Percentiles rank a stretch among this genome's conserved stretches.
Conservation (phyloP, 2,888 invertebrate species). For the Cheilosia impressa region DNA sequence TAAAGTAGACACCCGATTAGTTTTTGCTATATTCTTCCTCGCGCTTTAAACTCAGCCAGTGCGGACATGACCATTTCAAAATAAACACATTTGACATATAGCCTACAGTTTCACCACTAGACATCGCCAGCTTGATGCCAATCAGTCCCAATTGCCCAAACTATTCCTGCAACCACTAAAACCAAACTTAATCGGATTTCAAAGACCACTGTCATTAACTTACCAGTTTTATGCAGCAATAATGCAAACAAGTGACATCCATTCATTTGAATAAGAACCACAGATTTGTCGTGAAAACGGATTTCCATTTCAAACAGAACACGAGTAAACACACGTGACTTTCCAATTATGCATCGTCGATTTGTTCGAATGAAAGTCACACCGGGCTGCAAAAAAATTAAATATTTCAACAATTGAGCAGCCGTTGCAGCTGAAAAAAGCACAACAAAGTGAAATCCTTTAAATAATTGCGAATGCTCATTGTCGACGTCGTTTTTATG, state of each 20-base stretch:
- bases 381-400: conserved; percentile 32
- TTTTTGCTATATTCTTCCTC: no score
- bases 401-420: conserved; percentile 53
- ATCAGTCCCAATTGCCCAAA: no score
- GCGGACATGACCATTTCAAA: no score
- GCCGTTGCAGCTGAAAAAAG: conserved; percentile 1
- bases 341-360: conserved; percentile 39
- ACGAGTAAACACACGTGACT: conserved; percentile 22
- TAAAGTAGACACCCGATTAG: no score
- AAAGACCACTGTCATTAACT: not conserved
- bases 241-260: not conserved
- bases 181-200: no score
- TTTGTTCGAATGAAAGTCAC: conserved; percentile 40
- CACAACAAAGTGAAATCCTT: conserved; percentile 60
- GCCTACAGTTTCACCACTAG: no score
- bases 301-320: conserved; percentile 3
- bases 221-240: not conserved
- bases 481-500: conserved; percentile 29
- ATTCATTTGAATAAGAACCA: not conserved
- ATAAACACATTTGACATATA: no score
- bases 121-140: no score
- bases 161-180: not conserved
- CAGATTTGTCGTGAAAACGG: conserved; percentile 13
- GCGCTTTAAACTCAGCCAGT: no score
- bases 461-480: conserved; percentile 58